Evolutionary conservation across 2,888 invertebrate species (phyloP).

Genomic region (Augiades crinisus): DNA sequence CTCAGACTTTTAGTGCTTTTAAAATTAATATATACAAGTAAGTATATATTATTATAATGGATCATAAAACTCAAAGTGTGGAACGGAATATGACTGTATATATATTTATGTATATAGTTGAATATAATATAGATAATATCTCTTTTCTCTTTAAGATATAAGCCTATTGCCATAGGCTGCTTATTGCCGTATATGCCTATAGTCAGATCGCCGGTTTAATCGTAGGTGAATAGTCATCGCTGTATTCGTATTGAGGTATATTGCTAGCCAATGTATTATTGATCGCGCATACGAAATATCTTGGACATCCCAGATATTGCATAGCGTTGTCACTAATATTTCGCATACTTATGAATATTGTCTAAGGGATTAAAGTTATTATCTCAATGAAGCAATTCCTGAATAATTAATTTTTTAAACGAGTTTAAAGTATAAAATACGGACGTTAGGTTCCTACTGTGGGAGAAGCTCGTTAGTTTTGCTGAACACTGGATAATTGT

Average conservation of each 20-base stretch:
- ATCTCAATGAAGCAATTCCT: background rate
- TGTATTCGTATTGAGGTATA: too few species aligned
- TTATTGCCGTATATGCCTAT: too few species aligned
- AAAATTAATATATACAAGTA: background rate
- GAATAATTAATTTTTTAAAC: background rate
- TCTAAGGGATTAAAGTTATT: background rate
- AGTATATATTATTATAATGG: background rate
- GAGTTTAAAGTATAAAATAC: slow-evolving; percentile 4
- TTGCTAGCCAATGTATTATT: too few species aligned
- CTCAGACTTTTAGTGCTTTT: background rate
- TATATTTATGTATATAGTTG: too few species aligned
- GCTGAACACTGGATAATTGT: slow-evolving; percentile 65
- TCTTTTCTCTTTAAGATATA: too few species aligned
- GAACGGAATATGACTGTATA: background rate
- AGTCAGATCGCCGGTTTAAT: too few species aligned
- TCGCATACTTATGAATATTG: background rate
- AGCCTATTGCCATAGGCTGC: too few species aligned
- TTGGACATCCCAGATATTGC: background rate
- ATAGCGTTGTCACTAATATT: background rate
- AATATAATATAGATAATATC: background rate
- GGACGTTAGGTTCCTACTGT: background rate
- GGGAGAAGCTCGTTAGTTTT: slow-evolving; percentile 46
- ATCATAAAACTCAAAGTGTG: background rate
- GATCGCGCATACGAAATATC: background rate
- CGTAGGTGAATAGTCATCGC: too few species aligned